phyloP scores from a whole-genome alignment of 2,113 vertebrate genomes.

The Proteles cristata region DNA sequence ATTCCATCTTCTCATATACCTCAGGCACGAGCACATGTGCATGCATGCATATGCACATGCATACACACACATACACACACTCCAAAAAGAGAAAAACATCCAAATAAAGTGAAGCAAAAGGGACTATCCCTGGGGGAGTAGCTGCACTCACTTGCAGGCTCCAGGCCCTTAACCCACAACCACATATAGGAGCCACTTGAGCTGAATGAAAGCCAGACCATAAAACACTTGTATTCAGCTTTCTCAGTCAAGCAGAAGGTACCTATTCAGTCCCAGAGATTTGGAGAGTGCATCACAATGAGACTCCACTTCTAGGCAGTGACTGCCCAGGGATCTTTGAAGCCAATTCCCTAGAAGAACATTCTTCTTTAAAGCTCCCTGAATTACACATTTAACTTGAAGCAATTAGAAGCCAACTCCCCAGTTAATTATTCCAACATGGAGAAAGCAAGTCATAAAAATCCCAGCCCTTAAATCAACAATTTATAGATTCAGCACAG shows the following conservation, averaged over 20 bases:
- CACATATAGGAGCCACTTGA: not conserved
- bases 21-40: not conserved
- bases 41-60: no score
- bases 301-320: conserved; percentile 51
- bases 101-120: not conserved
- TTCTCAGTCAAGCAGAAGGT: not conserved
- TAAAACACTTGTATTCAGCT: not conserved
- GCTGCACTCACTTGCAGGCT: not conserved
- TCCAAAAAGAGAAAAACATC: not conserved
- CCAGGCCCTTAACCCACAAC: not conserved
- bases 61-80: not conserved
- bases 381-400: conserved; percentile 61
- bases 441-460: conserved; percentile 54
- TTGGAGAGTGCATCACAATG: not conserved
- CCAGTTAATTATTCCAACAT: conserved; percentile 62
- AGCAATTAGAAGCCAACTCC: conserved; percentile 51
- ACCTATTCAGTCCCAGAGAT: not conserved
- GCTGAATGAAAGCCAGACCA: not conserved
- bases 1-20: not conserved
- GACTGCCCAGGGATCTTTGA: conserved; percentile 15
- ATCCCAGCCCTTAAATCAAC: not conserved
- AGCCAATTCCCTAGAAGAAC: conserved; percentile 10
- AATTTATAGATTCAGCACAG: conserved; percentile 25
- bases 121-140: not conserved
- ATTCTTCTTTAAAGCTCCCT: conserved; percentile 41